These are phyloP conservation scores for Acanthacorydalis orientalis DNA, from an alignment of 2,888 invertebrate genomes.

Conservation along the genomic window DNA sequence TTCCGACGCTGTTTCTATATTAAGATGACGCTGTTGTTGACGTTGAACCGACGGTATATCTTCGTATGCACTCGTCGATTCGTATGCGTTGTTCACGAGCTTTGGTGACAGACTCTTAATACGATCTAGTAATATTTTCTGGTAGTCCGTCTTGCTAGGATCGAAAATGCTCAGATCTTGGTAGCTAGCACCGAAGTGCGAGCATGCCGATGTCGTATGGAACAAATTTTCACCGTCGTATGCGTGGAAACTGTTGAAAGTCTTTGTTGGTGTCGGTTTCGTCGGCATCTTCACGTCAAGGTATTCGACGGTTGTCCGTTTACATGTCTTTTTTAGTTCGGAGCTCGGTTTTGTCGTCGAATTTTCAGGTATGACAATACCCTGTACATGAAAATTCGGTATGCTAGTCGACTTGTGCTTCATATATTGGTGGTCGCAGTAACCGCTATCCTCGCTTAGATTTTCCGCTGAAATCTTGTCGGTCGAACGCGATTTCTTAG, in stretches of 20 bases:
- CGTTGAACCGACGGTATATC: constrained; percentile 14
- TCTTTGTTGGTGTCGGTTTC: constrained; percentile 9
- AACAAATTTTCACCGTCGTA: constrained; percentile 18
- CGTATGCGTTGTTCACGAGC: not conserved
- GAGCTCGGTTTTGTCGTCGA: constrained; percentile 8
- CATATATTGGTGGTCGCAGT: constrained; percentile 36
- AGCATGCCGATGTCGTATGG: constrained; percentile 17
- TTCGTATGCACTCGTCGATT: constrained; percentile 15
- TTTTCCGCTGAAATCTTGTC: constrained; percentile 53
- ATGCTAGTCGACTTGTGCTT: constrained; percentile 27
- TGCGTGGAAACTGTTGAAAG: constrained; percentile 17
- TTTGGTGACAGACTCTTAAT: not conserved
- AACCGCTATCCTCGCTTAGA: constrained; percentile 66
- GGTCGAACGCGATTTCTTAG: constrained; percentile 11
- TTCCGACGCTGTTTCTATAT: constrained; percentile 19
- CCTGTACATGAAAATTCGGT: constrained; percentile 24
- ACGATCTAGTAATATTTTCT: not conserved
- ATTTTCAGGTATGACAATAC: constrained; percentile 11
- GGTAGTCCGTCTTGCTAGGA: constrained; percentile 13
- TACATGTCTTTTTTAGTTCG: constrained; percentile 5
- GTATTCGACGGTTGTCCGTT: not conserved
- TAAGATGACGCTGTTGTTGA: constrained; percentile 12
- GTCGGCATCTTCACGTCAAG: constrained; percentile 9
- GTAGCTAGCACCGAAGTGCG: constrained; percentile 26
- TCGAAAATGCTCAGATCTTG: constrained; percentile 22